A percentile compares a stretch with the other conserved stretches of the same genome.
phyloP scores from a whole-genome alignment of 1,140 invertebrate species.

The Papilio polyxenes region DNA sequence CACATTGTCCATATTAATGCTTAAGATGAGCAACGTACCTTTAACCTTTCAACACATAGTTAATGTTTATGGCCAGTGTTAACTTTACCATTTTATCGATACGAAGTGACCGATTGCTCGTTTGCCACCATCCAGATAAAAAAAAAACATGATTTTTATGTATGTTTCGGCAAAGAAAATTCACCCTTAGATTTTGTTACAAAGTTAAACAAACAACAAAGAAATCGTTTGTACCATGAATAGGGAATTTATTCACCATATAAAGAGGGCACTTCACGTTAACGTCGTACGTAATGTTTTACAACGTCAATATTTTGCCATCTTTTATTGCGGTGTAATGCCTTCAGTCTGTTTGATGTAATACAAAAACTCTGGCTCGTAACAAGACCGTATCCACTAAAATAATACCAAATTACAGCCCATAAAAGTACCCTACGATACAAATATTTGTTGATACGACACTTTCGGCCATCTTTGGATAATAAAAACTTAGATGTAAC shows the following conservation, averaged over 20 bases:
- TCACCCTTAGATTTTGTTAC: neutral
- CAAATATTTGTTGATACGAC: constrained; percentile 58
- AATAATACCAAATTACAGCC: constrained; percentile 54
- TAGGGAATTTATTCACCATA: constrained; percentile 30
- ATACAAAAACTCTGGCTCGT: constrained; percentile 43
- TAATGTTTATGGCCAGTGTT: no score
- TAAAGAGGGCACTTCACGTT: constrained; percentile 29
- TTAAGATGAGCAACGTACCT: no score
- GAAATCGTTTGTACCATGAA: constrained; percentile 16
- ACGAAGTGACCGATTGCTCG: no score
- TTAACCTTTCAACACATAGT: no score
- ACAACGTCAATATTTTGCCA: constrained; percentile 52
- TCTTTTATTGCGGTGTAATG: constrained; percentile 46
- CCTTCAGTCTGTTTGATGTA: constrained; percentile 40
- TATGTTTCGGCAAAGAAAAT: neutral
- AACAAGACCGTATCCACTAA: constrained; percentile 46
- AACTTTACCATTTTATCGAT: no score
- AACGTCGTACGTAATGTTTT: constrained; percentile 44
- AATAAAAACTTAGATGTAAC: constrained; percentile 43
- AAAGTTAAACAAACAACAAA: neutral
- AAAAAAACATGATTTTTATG: neutral
- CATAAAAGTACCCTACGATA: constrained; percentile 52
- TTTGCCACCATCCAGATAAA: no score
- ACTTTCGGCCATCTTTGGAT: constrained; percentile 45
- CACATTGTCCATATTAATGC: no score